These are phyloP conservation scores for Sylvilagus floridanus DNA, from an alignment of 2,797 vertebrate genomes.

Conservation along the genomic window DNA sequence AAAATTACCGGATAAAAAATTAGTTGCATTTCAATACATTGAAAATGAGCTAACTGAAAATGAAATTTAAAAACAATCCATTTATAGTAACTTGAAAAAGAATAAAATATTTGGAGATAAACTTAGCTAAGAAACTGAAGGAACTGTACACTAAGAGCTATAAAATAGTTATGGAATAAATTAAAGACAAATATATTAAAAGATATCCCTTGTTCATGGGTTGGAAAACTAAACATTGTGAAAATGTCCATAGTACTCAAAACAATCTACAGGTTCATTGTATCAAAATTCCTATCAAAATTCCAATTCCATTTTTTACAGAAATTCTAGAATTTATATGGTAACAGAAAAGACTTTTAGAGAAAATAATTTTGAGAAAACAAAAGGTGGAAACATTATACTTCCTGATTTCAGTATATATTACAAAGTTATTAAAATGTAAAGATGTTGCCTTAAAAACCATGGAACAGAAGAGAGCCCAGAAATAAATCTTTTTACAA, in stretches of 20 bases:
- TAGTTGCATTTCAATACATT: background rate
- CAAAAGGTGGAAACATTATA: background rate
- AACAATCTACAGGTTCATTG: background rate
- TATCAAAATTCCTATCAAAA: background rate
- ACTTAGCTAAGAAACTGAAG: background rate
- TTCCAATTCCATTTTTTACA: background rate
- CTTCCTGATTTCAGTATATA: background rate
- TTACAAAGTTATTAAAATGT: background rate
- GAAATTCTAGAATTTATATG: background rate
- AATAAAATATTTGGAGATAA: background rate
- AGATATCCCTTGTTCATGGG: background rate
- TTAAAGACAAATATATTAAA: background rate
- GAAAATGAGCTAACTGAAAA: background rate
- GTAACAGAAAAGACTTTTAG: background rate
- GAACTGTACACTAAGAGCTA: background rate
- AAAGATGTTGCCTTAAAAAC: background rate
- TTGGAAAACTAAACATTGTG: background rate
- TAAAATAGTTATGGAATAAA: background rate
- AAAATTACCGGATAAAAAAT: background rate
- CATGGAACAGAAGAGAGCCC: background rate
- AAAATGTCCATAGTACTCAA: background rate
- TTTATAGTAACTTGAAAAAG: background rate
- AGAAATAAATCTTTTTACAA: background rate
- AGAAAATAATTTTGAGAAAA: background rate
- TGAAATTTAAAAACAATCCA: background rate